These are phyloP conservation scores for Mastomys coucha DNA, from an alignment of 2,113 vertebrate genomes.

Conservation along the genomic window DNA sequence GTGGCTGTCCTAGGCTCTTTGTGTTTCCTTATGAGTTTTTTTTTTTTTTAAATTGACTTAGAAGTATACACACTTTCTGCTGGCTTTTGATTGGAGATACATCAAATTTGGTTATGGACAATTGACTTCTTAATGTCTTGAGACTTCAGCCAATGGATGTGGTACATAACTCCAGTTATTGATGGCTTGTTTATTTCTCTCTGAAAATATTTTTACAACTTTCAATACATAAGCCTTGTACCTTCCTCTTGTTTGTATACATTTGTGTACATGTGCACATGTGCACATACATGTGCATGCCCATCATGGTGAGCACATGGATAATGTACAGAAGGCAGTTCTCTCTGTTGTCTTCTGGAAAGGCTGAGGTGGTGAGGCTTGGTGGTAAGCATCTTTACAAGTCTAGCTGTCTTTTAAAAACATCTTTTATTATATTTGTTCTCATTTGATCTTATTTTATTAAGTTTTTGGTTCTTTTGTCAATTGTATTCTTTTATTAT, in stretches of 20 bases:
- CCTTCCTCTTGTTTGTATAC: neutral
- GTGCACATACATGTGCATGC: neutral
- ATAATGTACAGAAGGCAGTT: neutral
- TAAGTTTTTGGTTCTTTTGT: neutral
- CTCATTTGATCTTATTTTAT: neutral
- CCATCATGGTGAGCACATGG: too few species aligned
- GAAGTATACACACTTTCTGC: neutral
- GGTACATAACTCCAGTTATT: neutral
- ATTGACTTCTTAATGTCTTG: neutral
- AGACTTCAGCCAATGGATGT: neutral
- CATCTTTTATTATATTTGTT: neutral
- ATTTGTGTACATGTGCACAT: neutral
- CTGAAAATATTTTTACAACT: neutral
- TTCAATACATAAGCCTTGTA: neutral
- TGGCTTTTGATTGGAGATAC: neutral
- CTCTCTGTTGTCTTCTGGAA: too few species aligned
- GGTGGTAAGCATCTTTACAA: neutral
- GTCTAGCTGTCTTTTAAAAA: neutral
- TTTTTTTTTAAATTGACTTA: conserved; percentile 11
- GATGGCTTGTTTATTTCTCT: neutral
- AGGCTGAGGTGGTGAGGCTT: neutral
- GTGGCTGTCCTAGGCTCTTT: neutral
- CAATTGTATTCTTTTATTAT: conserved; percentile 4
- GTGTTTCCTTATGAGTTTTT: neutral
- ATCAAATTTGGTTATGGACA: neutral